Conservation (phyloP, 2,113 vertebrate species). For the Acrocephalus kingi region DNA sequence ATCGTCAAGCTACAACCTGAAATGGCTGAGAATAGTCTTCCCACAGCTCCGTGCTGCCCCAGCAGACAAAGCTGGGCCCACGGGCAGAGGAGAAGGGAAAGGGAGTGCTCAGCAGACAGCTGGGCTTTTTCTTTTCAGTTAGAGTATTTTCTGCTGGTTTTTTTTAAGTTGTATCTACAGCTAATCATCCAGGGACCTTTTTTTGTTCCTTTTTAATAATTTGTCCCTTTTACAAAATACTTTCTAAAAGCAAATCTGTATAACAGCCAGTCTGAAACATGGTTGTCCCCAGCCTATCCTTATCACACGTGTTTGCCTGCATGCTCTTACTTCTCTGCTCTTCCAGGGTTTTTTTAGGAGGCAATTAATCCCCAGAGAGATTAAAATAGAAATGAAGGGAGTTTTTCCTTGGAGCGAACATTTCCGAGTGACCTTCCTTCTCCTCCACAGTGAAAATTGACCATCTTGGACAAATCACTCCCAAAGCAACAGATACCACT, state of each 20-base stretch:
- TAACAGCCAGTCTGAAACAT: background rate
- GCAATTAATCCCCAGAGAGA: background rate
- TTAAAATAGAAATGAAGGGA: slow-evolving; percentile 1
- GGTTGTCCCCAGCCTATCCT: background rate
- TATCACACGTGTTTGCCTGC: background rate
- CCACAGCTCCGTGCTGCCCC: rapidly evolving
- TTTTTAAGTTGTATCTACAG: background rate
- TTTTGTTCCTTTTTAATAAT: background rate
- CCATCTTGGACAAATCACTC: background rate
- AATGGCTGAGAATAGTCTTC: background rate
- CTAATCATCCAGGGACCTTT: background rate
- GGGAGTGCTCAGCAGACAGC: background rate
- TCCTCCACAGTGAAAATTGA: background rate
- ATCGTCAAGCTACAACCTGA: background rate
- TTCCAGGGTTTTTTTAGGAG: background rate
- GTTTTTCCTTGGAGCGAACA: background rate
- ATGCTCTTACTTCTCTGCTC: background rate
- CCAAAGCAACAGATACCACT: background rate
- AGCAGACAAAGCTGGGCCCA: background rate
- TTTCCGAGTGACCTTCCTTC: background rate
- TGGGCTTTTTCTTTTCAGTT: background rate
- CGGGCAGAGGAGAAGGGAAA: rapidly evolving
- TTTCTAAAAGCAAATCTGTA: background rate
- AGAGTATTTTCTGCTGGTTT: background rate
- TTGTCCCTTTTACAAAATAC: background rate